Evolutionary conservation across 2,113 vertebrate species (phyloP).

Genomic region (Okapia johnstoni): DNA sequence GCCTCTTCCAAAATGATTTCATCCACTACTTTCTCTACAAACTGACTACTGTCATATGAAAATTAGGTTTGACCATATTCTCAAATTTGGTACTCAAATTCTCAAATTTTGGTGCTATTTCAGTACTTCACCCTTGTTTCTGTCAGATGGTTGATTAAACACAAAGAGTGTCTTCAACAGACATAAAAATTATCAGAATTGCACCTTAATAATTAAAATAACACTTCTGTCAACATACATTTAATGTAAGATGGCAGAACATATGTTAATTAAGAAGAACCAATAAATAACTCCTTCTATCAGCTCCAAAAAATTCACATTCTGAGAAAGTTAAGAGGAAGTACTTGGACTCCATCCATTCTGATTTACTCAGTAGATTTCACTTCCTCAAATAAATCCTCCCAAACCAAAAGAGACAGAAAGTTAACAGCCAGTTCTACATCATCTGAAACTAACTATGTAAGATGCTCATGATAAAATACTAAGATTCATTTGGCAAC

Average conservation of each 20-base stretch:
- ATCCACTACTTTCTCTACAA: not conserved
- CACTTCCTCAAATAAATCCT: constrained; percentile 41
- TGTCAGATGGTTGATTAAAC: constrained; percentile 16
- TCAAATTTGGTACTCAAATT: constrained; percentile 36
- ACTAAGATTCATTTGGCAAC: not conserved
- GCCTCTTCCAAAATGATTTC: not conserved
- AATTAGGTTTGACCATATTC: constrained; percentile 40
- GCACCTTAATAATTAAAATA: constrained; percentile 53
- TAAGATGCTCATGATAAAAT: not conserved
- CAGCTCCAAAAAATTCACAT: not conserved
- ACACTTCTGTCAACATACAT: constrained; percentile 16
- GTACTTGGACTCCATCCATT: not conserved
- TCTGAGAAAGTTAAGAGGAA: constrained; percentile 32
- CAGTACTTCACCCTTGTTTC: not conserved
- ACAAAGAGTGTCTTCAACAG: not conserved
- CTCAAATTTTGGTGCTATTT: not conserved
- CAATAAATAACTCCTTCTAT: not conserved
- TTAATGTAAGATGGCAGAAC: constrained; percentile 23
- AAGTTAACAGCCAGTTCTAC: not conserved
- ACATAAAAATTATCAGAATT: not conserved
- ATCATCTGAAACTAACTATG: not conserved
- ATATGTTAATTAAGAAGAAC: not conserved
- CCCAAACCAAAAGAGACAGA: not conserved
- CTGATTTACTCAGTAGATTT: constrained; percentile 44
- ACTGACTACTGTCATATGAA: constrained; percentile 11